Evolutionary conservation across 2,113 vertebrate species (phyloP), one percentile per base, ranked within the genome.

Genomic region (Trematocara nigrifrons): DNA sequence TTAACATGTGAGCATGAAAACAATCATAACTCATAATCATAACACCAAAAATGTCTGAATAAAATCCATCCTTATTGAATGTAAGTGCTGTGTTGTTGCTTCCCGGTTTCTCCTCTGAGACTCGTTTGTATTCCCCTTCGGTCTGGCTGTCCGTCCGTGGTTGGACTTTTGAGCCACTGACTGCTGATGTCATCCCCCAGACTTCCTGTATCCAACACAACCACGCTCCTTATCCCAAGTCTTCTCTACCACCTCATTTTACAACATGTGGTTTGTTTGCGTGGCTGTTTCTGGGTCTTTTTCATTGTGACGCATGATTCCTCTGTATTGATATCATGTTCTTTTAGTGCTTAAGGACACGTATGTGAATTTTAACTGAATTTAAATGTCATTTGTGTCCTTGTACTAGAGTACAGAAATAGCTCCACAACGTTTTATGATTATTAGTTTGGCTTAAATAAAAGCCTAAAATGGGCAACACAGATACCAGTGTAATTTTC

Each of bases 91-190:
- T 2, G 59, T 9, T 64, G 18, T n/a, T 4, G 56, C 54, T 61
- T 80, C 26, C 12, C 2, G 18, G 18, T 42, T 6, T 33, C 54
- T 20, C n/a, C 42, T 76, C 42, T 31, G 79, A 22, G 12, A 31
- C n/a, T 87, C 1, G 31, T 87, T 89, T 22, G 35, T 64, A 84
- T 88, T 91, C 84, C 12, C 38, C 33, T 80, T 45, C 5, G 3
- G 13, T 69, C 18, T 71, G 22, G 9, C 10, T 16, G 78, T 40
- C 38, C 9, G 6, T 76, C 81, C 35, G 61, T 80, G 85, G 82
- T 16, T 20, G 33, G 85, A 87, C 87, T 87, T 52, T 20, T 16
- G 74, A 91, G 64, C 33, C 15, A 18, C 6, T 78, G 10, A 15
- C 8, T 31, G 33, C 49, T 51, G 31, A 53, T 47, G 85, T 78